Evolutionary conservation across 2,113 vertebrate genomes (phyloP).

Genomic region (Embiotoca jacksoni): DNA sequence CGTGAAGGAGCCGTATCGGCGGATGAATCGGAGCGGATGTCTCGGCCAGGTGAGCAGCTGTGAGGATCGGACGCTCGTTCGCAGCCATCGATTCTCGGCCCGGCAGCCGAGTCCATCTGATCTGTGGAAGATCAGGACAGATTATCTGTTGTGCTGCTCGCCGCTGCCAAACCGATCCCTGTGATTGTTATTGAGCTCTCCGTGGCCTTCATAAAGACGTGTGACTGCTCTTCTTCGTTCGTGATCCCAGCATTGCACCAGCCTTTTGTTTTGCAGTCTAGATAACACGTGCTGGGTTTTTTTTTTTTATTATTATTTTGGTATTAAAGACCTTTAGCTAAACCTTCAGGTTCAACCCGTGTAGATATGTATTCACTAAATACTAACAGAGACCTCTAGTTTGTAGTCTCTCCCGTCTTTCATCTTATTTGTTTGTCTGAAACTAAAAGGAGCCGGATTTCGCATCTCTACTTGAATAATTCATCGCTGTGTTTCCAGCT

Average conservation of each 20-base stretch:
- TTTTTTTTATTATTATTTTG: background rate
- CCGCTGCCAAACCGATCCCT: conserved; percentile 14
- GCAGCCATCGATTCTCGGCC: conserved; percentile 25
- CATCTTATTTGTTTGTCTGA: background rate
- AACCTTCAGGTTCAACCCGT: background rate
- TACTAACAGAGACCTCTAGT: background rate
- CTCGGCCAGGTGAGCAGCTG: conserved; percentile 33
- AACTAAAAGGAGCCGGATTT: background rate
- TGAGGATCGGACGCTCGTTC: conserved; percentile 17
- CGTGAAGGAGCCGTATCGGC: conserved; percentile 2
- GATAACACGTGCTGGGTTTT: background rate
- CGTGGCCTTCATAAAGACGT: conserved; percentile 40
- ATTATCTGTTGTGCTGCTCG: conserved; percentile 30
- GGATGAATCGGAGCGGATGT: conserved; percentile 14
- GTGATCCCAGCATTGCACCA: conserved; percentile 26
- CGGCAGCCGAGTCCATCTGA: conserved; percentile 36
- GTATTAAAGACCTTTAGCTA: background rate
- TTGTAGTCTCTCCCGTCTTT: background rate
- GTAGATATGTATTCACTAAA: background rate
- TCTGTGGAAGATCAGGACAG: conserved; percentile 38
- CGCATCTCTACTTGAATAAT: conserved; percentile 16
- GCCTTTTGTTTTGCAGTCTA: background rate
- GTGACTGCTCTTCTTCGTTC: conserved; percentile 30
- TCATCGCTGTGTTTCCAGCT: conserved; percentile 17
- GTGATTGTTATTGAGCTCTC: conserved; percentile 34